These are phyloP conservation scores for Apis cerana DNA, from an alignment of 1,140 invertebrate species.

Conservation along the genomic window DNA sequence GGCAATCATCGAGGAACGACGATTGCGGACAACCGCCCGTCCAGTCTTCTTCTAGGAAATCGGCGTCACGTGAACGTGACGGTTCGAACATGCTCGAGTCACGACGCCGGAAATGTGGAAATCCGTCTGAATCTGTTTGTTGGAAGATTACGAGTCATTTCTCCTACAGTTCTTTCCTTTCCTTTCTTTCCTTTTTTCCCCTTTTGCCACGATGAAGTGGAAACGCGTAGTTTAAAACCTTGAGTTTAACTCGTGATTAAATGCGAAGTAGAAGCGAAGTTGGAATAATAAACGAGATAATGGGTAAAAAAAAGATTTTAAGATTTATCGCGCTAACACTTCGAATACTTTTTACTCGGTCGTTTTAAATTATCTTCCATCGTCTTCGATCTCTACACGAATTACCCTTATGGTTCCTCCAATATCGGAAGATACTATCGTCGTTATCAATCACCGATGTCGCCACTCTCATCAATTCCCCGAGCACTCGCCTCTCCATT, in stretches of 20 bases:
- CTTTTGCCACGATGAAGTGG: too few species aligned
- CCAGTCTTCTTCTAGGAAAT: slow-evolving; percentile 60
- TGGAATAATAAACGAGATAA: too few species aligned
- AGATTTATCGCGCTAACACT: too few species aligned
- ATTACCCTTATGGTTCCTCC: background rate
- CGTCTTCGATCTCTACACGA: background rate
- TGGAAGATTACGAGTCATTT: background rate
- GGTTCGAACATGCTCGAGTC: slow-evolving; percentile 4
- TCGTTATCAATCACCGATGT: slow-evolving; percentile 40
- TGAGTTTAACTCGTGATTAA: too few species aligned
- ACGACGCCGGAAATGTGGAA: slow-evolving; percentile 42
- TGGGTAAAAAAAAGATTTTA: too few species aligned
- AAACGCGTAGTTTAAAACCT: too few species aligned
- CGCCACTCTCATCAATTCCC: slow-evolving; percentile 20
- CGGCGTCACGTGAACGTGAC: slow-evolving; percentile 49
- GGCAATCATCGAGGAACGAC: slow-evolving; percentile 70
- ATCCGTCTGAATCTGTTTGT: background rate
- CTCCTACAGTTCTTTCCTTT: background rate
- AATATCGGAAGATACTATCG: background rate
- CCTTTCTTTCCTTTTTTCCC: background rate
- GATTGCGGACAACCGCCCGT: slow-evolving; percentile 61
- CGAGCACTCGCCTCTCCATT: background rate
- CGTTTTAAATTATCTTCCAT: background rate
- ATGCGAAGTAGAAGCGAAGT: too few species aligned
- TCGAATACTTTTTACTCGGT: too few species aligned